Conservation (phyloP, 1,140 invertebrate species). For the Thrips palmi region DNA sequence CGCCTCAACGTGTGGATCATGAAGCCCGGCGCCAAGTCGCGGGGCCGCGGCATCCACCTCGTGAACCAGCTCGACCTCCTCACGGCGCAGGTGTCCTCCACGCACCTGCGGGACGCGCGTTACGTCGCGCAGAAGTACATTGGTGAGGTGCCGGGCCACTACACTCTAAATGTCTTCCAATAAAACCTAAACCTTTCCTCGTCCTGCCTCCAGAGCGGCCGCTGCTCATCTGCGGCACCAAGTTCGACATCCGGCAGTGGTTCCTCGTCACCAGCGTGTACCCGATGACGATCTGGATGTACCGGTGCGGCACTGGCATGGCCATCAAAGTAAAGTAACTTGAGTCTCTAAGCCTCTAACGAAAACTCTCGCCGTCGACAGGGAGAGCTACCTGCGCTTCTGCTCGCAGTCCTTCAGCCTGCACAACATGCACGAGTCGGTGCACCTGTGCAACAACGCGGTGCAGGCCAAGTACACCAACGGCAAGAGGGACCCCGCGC, state of each 20-base stretch:
- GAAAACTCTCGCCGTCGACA: too few relatives aligned
- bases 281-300: slow-evolving; percentile 84
- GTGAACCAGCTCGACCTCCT: slow-evolving; percentile 78
- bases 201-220: slow-evolving; percentile 44
- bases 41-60: slow-evolving; percentile 74
- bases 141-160: slow-evolving; percentile 32
- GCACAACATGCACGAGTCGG: slow-evolving; percentile 78
- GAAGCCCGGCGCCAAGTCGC: slow-evolving; percentile 84
- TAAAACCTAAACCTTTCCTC: slow-evolving; percentile 18
- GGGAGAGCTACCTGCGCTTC: slow-evolving; percentile 79
- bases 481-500: slow-evolving; percentile 44
- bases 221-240: slow-evolving; percentile 71
- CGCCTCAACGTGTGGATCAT: slow-evolving; percentile 83
- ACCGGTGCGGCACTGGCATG: slow-evolving; percentile 39
- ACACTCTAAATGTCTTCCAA: slow-evolving; percentile 10
- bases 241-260: slow-evolving; percentile 88
- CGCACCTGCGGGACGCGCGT: slow-evolving; percentile 43
- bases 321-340: slow-evolving; percentile 1
- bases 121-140: slow-evolving; percentile 94
- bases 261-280: slow-evolving; percentile 80
- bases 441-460: slow-evolving; percentile 86
- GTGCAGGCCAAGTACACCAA: slow-evolving; percentile 85
- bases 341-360: too few relatives aligned
- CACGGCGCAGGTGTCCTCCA: slow-evolving; percentile 43
- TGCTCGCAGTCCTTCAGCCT: slow-evolving; percentile 80